phyloP scores from a whole-genome alignment of 1,140 invertebrate species.

The Platyscapa corneri region DNA sequence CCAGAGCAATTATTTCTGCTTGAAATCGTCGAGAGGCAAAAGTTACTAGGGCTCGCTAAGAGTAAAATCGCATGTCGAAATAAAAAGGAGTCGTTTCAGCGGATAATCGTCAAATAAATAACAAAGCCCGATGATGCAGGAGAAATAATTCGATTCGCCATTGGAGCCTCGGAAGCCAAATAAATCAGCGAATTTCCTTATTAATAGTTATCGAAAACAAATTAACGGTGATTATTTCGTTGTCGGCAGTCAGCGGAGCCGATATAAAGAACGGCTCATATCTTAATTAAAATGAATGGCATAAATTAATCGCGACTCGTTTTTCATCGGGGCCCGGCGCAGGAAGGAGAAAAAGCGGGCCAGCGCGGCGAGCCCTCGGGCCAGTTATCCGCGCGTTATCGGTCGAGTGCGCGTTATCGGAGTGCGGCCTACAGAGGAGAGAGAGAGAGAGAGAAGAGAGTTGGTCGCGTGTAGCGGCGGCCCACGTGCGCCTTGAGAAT shows the following conservation, averaged over 20 bases:
- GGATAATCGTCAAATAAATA: background rate
- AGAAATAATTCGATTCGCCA: background rate
- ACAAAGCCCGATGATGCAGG: background rate
- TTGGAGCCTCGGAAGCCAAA: background rate
- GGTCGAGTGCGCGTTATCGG: background rate
- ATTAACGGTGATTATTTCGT: background rate
- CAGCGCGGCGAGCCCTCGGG: background rate
- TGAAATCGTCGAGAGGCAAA: background rate
- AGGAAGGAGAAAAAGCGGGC: background rate
- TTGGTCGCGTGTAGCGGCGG: conserved; percentile 24
- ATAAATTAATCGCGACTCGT: background rate
- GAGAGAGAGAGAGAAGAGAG: too few species aligned
- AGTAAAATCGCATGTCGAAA: background rate
- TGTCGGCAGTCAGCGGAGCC: background rate
- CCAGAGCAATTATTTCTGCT: background rate
- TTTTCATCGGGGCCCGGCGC: background rate
- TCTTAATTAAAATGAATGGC: background rate
- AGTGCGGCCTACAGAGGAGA: too few species aligned
- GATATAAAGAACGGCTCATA: background rate
- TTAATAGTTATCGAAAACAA: conserved; percentile 1
- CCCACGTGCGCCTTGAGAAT: conserved; percentile 70
- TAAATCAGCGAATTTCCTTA: background rate
- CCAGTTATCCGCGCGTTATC: background rate
- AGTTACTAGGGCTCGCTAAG: background rate
- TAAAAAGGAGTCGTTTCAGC: background rate